Conservation (phyloP, 1,140 invertebrate genomes). For the Drosophila mojavensis region DNA sequence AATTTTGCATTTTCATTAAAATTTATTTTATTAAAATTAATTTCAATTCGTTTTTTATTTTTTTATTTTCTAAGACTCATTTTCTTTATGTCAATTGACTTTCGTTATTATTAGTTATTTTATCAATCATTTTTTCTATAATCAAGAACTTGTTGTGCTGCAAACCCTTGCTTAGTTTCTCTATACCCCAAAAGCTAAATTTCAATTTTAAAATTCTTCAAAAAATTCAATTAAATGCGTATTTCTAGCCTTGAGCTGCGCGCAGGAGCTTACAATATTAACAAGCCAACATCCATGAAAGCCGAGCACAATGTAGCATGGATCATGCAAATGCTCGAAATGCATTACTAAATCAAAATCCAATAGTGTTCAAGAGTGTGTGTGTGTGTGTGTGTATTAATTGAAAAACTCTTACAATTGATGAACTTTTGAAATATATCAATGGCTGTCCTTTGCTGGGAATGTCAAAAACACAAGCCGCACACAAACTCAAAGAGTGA, state of each 20-base stretch:
- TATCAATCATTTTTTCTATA: background rate
- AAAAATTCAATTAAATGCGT: conserved; percentile 51
- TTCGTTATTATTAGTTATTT: too few species aligned
- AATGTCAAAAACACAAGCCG: conserved; percentile 56
- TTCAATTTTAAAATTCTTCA: background rate
- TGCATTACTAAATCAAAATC: conserved; percentile 50
- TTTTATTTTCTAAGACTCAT: too few species aligned
- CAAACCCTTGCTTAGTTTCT: background rate
- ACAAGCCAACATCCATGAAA: conserved; percentile 34
- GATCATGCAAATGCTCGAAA: conserved; percentile 39
- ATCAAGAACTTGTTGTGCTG: background rate
- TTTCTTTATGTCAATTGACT: too few species aligned
- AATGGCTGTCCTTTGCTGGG: conserved; percentile 42
- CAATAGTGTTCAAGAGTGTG: conserved; percentile 16
- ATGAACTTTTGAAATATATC: conserved; percentile 59
- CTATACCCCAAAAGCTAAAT: background rate
- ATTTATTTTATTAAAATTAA: too few species aligned
- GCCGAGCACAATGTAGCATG: conserved; percentile 7
- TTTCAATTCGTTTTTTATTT: too few species aligned
- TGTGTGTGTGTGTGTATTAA: conserved; percentile 50
- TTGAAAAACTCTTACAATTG: conserved; percentile 58
- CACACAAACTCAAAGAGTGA: conserved; percentile 1
- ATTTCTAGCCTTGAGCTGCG: conserved; percentile 32
- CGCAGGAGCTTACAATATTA: conserved; percentile 37
- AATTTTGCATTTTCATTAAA: too few species aligned